Conservation (phyloP, 2,113 vertebrate genomes). For the Hippocampus comes region DNA sequence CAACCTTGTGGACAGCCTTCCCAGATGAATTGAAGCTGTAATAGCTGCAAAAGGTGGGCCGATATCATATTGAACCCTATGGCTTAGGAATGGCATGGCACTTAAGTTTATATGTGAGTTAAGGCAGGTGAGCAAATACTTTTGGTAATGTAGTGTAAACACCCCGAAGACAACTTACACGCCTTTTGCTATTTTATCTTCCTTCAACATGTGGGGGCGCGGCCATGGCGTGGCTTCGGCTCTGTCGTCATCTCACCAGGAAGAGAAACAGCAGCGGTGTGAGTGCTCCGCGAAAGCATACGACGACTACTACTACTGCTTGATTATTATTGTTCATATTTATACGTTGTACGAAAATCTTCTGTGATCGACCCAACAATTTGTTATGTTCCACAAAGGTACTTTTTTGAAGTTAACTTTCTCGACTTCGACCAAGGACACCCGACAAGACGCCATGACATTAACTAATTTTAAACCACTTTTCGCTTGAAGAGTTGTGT, state of each 20-base stretch:
- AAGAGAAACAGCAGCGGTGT: constrained; percentile 17
- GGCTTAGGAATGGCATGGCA: too few relatives aligned
- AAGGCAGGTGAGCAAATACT: too few relatives aligned
- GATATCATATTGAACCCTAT: too few relatives aligned
- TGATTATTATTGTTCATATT: too few relatives aligned
- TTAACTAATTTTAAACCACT: background rate
- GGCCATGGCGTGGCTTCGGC: constrained; percentile 33
- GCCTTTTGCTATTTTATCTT: constrained; percentile 43
- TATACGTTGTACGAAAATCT: background rate
- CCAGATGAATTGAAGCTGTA: too few relatives aligned
- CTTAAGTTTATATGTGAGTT: too few relatives aligned
- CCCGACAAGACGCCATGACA: constrained; percentile 1
- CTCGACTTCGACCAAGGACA: constrained; percentile 45
- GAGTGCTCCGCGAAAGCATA: rapidly evolving
- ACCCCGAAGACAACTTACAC: background rate
- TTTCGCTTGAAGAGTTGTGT: background rate
- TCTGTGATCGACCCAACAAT: background rate
- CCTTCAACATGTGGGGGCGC: constrained; percentile 36
- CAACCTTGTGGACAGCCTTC: too few relatives aligned
- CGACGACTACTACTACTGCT: too few relatives aligned
- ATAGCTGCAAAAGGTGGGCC: too few relatives aligned
- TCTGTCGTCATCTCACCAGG: constrained; percentile 52
- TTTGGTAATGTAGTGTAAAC: too few relatives aligned
- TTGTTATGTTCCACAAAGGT: background rate
- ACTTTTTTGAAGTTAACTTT: constrained; percentile 1